Evolutionary conservation across 1,140 invertebrate genomes (phyloP), one percentile per base, ranked within the genome.

Genomic region (Pseudomyrmex sp.): DNA sequence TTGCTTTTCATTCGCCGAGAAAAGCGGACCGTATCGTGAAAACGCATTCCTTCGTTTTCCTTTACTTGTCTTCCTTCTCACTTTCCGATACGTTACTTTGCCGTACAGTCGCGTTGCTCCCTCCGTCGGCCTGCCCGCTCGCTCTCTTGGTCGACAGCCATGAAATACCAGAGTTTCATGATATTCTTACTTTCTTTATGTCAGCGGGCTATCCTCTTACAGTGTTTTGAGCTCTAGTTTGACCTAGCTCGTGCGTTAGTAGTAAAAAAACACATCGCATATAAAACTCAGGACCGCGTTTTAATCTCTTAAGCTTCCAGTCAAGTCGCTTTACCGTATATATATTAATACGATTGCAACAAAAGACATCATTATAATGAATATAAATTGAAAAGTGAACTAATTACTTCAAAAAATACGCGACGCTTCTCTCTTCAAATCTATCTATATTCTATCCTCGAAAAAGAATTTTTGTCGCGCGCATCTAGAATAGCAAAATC

Each of bases 1-100:
- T 88, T 88, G 79, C 86, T 88, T 88, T 88, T 85, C 77, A 88
- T 88, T 88, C 84, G 72, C 18, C 69, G 69, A 52, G 44, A 56
- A 76, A 74, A 77, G 58, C 23, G 56, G 69, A 46, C 35, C 26
- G 70, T 82, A 76, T 88, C 54, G 48, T 58, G 18, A 7, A 87
- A 63, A 77, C 68, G 76, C 68, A 82, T 82, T 85, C 61, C 52
- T 84, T 18, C 26, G 66, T 59, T 70, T 35, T 84, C 23, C 69
- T 54, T 59, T 18, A 44, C 46, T 65, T 44, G 4, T 56, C 26
- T 10, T 46, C 4, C n/a, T 5, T 62, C 35, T 77, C 56, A 13
- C 54, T 83, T 65, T 65, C 8, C 52, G 52, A 56, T 76, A 76
- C 59, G 13, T 83, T 83, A 83, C 52, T 65, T 83, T 46, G 44